Conservation (phyloP, 2,888 invertebrate species). For the Orchesellides sinensis region DNA sequence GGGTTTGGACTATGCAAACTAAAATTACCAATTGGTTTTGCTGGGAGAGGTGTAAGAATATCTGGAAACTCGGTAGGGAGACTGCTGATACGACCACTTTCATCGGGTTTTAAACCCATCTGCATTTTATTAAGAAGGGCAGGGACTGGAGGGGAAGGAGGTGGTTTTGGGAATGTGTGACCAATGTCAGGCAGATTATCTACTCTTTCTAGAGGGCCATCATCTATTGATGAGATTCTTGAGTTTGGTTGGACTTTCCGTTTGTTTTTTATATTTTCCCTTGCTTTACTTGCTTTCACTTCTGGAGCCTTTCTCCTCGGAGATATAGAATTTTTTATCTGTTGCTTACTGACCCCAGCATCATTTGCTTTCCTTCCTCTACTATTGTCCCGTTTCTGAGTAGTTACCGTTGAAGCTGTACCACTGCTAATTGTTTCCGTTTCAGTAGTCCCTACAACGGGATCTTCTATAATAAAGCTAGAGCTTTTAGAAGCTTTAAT, state of each 20-base stretch:
- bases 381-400: not conserved
- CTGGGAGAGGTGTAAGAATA: constrained; percentile 51
- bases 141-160: constrained; percentile 71
- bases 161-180: constrained; percentile 11
- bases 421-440: no score
- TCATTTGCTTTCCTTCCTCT: not conserved
- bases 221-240: not conserved
- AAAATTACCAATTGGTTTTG: constrained; percentile 48
- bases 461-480: not conserved
- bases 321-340: constrained; percentile 27
- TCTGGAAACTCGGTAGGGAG: constrained; percentile 53
- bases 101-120: constrained; percentile 67
- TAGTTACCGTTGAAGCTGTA: no score
- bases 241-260: not conserved
- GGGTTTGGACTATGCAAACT: constrained; percentile 6
- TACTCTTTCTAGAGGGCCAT: not conserved
- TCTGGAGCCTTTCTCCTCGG: constrained; percentile 34
- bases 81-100: constrained; percentile 60
- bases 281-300: constrained; percentile 14
- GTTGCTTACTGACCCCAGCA: not conserved
- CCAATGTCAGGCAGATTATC: constrained; percentile 16
- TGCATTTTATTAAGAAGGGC: constrained; percentile 72
- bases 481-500: constrained; percentile 30
- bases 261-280: not conserved
- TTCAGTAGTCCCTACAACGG: no score